phyloP scores from a whole-genome alignment of 2,797 vertebrate species.

The Cuculus canorus region DNA sequence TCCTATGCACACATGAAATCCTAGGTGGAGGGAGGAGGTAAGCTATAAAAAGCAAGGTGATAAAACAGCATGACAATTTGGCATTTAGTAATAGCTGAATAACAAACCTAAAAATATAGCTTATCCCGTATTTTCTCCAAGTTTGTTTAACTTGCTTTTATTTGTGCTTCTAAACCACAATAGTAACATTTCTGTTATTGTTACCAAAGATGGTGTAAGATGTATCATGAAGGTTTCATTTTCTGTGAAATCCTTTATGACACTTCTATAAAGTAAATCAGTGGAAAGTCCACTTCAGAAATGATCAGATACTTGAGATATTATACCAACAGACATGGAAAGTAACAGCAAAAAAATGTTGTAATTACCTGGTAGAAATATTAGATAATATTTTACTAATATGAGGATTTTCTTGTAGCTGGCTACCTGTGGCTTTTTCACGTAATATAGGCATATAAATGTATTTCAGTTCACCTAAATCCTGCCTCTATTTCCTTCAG shows the following conservation, averaged over 20 bases:
- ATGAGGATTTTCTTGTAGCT: background rate
- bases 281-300: background rate
- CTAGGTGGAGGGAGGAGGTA: rapidly evolving
- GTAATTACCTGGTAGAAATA: background rate
- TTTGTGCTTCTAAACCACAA: background rate
- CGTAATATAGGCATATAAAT: background rate
- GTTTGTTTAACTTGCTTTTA: background rate
- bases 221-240: background rate
- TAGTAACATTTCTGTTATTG: background rate
- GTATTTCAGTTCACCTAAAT: background rate
- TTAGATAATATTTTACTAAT: background rate
- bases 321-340: background rate
- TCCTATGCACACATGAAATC: background rate
- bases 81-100: background rate
- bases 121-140: background rate
- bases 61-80: background rate
- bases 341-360: background rate
- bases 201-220: background rate
- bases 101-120: background rate
- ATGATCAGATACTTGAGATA: background rate
- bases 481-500: background rate
- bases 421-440: background rate
- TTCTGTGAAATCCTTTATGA: background rate
- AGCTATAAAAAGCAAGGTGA: background rate
- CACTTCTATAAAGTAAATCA: background rate